A percentile compares a stretch with the other conserved stretches of the same genome.
Evolutionary conservation across 1,140 invertebrate species (phyloP).

Genomic region (Cylas formicarius): DNA sequence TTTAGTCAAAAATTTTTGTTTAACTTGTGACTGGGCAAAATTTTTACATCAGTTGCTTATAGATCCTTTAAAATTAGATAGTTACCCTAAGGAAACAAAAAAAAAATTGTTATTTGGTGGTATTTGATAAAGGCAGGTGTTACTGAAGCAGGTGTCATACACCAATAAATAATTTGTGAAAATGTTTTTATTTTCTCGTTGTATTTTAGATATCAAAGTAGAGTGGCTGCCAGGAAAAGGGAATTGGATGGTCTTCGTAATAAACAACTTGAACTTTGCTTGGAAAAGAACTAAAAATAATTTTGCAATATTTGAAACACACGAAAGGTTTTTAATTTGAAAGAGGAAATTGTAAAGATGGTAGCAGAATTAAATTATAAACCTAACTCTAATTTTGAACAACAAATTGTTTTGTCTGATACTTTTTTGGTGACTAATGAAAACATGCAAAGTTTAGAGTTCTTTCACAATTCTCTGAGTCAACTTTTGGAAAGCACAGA

Average conservation of each 20-base stretch:
- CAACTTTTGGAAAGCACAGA: no score
- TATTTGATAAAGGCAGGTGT: no score
- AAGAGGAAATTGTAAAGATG: constrained; percentile 47
- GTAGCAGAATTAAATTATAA: constrained; percentile 48
- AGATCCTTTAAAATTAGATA: background rate
- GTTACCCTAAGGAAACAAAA: no score
- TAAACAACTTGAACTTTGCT: constrained; percentile 29
- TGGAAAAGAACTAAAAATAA: constrained; percentile 41
- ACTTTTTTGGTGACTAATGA: constrained; percentile 46
- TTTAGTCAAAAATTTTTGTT: background rate
- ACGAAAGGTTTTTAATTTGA: constrained; percentile 44
- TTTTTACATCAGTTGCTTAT: background rate
- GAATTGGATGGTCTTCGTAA: constrained; percentile 13
- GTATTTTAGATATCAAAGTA: constrained; percentile 6
- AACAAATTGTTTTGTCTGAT: constrained; percentile 42
- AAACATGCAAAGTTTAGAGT: constrained; percentile 49
- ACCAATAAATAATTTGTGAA: background rate
- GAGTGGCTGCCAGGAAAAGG: constrained; percentile 6
- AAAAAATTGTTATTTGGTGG: no score
- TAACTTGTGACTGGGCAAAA: background rate
- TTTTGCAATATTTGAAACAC: constrained; percentile 44
- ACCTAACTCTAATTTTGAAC: constrained; percentile 48
- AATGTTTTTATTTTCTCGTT: no score
- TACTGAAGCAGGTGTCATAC: no score
- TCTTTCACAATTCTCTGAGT: constrained; percentile 34